Evolutionary conservation across 2,888 invertebrate species (phyloP), one percentile per base, ranked within the genome.

Genomic region (Xestobium rufovillosum): DNA sequence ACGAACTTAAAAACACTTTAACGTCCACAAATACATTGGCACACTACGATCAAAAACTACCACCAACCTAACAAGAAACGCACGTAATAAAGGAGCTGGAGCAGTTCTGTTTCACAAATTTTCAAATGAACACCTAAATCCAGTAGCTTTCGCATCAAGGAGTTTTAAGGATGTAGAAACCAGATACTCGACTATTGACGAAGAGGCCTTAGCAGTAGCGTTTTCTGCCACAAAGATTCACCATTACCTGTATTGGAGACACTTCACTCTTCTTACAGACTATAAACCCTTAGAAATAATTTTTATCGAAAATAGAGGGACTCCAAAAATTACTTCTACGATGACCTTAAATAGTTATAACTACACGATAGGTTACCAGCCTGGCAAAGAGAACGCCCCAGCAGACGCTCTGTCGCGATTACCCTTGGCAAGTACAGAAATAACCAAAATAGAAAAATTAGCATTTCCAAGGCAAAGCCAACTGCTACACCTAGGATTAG

Each of bases 121-220:
- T 37, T 13, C 37, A 11, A 36, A 40, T 25, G 14, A 12, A 15
- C 11, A 10, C 15, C 10, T 31, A 12, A 26, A 26, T 17, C 42
- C 42, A 14, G 38, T 47, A n/a, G 42, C 41, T 4, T 46, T 31
- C 26, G 41, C 41, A n/a, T 43, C 45, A 3, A 15, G 44, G 4
- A 34, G 14, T 8, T 39, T 31, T 4, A 36, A 25, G 11, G 34
- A 42, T 31, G 25, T 27, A n/a, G 45, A 47, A 34, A 29, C 16
- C 6, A 19, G 27, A 3, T 45, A 40, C 26, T 25, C 39, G 6
- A 36, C 37, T 2, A 44, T 47, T 28, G 42, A 45, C 25, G 43
- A 43, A 25, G 47, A 43, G 34, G 45, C 41, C 14, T 27, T 44
- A 27, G 42, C 31, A 6, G 11, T 44, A 15, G 25, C 44, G 15